phyloP scores from a whole-genome alignment of 2,797 vertebrate genomes.

The Protosalanx chinensis region DNA sequence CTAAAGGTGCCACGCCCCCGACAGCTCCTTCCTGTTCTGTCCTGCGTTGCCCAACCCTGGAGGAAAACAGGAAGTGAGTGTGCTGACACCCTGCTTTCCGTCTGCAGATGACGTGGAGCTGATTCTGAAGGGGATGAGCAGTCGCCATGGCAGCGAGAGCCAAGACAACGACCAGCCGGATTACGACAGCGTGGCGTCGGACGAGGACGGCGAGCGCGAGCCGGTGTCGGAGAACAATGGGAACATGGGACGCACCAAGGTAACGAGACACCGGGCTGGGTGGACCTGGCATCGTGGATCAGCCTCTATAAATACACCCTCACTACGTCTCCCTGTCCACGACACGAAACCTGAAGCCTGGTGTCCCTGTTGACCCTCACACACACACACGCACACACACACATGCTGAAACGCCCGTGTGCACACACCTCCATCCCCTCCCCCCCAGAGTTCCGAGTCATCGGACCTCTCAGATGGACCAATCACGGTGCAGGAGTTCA shows the following conservation, averaged over 20 bases:
- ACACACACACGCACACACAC: too few species aligned
- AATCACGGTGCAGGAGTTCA: constrained; percentile 93
- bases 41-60: neutral
- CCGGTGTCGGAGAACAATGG: constrained; percentile 75
- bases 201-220: constrained; percentile 89
- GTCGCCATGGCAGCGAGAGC: constrained; percentile 81
- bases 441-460: constrained; percentile 88
- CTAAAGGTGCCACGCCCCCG: constrained; percentile 78
- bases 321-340: neutral
- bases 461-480: constrained; percentile 92
- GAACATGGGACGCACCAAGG: constrained; percentile 88
- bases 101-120: constrained; percentile 89
- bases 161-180: constrained; percentile 96
- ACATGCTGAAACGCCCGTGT: too few species aligned
- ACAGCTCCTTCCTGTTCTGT: neutral
- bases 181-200: constrained; percentile 97
- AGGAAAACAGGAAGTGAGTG: neutral
- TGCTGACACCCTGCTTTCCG: neutral
- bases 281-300: neutral
- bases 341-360: neutral
- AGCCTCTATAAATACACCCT: neutral
- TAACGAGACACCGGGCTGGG: constrained; percentile 37
- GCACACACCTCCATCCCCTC: neutral
- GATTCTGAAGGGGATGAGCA: constrained; percentile 85
- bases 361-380: neutral